Conservation (phyloP, 1,140 invertebrate species). For the Carcinoscorpius rotundicauda region DNA sequence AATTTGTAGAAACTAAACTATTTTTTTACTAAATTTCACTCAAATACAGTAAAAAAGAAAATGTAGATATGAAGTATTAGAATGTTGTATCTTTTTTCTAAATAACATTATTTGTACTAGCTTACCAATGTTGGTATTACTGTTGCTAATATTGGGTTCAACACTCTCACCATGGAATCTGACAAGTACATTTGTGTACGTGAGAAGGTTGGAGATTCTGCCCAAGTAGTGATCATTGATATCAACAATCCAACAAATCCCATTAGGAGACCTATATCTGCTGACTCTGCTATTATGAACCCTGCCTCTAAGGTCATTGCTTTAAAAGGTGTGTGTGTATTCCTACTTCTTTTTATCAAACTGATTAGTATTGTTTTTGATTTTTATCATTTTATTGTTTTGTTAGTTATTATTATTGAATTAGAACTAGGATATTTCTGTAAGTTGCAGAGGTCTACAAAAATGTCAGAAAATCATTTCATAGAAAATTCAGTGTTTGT, state of each 20-base stretch:
- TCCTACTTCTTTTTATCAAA: no score
- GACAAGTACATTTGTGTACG: constrained; percentile 99
- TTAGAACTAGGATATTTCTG: no score
- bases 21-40: neutral
- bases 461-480: no score
- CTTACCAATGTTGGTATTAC: constrained; percentile 98
- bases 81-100: neutral
- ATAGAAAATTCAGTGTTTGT: no score
- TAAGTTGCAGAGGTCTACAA: no score
- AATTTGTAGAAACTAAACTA: no score
- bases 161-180: constrained; percentile 99
- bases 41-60: neutral
- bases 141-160: constrained; percentile 94
- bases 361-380: neutral
- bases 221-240: constrained; percentile 95
- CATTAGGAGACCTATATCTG: constrained; percentile 92
- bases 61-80: neutral
- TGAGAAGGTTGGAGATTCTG: constrained; percentile 95
- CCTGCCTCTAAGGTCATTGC: constrained; percentile 91
- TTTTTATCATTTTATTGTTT: no score
- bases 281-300: constrained; percentile 99
- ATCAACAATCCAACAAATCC: constrained; percentile 93
- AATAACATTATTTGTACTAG: constrained; percentile 38
- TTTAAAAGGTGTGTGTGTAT: constrained; percentile 51
- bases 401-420: neutral